Evolutionary conservation across 2,113 vertebrate genomes (phyloP).

Genomic region (Scolopax mira): DNA sequence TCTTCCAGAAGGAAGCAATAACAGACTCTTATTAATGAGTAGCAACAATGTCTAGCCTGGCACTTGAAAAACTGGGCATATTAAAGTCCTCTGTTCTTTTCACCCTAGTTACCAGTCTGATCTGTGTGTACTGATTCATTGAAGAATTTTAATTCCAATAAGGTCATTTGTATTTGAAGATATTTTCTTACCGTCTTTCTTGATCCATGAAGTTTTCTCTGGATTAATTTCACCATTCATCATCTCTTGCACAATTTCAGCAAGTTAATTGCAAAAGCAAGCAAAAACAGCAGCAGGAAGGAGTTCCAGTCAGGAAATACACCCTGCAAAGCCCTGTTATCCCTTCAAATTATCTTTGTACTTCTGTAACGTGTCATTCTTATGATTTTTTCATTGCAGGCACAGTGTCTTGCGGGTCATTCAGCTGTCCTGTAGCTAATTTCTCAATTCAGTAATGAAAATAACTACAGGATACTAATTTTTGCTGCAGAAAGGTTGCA

Average conservation of each 20-base stretch:
- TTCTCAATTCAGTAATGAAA: not conserved
- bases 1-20: not conserved
- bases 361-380: not conserved
- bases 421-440: not conserved
- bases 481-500: not conserved
- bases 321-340: not conserved
- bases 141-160: not conserved
- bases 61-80: not conserved
- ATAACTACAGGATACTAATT: not conserved
- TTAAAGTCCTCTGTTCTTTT: not conserved
- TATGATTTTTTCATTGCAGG: not conserved
- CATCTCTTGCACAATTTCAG: not conserved
- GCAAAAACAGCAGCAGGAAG: not conserved
- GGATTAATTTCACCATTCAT: not conserved
- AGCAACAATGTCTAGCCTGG: not conserved
- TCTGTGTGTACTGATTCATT: not conserved
- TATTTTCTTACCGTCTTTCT: not conserved
- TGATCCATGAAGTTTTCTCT: not conserved
- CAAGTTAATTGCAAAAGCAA: not conserved
- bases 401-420: not conserved
- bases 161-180: not conserved
- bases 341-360: not conserved
- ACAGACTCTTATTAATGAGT: not conserved
- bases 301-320: not conserved
- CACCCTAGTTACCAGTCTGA: not conserved